phyloP scores from a whole-genome alignment of 2,797 vertebrate genomes.

The Gallirallus australis region DNA sequence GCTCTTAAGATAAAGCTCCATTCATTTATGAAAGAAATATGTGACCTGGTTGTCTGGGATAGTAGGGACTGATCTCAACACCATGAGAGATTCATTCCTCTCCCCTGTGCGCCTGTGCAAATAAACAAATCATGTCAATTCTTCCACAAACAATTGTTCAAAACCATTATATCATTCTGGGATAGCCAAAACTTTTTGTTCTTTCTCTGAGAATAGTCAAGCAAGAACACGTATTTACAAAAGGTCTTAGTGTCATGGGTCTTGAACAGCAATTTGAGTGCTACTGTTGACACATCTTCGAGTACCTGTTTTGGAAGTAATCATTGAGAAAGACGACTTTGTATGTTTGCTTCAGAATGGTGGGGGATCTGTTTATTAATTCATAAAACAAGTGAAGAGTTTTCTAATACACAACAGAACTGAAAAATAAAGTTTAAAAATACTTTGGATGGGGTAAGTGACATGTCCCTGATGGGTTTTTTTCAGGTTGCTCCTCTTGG shows the following conservation, averaged over 20 bases:
- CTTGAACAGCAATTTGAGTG: neutral
- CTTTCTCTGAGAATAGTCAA: neutral
- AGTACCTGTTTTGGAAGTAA: neutral
- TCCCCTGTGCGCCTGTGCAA: neutral
- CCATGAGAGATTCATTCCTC: neutral
- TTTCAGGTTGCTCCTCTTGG: neutral
- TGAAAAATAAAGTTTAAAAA: neutral
- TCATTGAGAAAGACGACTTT: neutral
- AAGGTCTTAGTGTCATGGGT: neutral
- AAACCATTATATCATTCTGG: neutral
- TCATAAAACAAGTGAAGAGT: neutral
- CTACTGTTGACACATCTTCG: neutral
- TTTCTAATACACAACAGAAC: neutral
- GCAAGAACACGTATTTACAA: neutral
- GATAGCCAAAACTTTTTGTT: neutral
- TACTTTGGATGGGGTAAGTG: neutral
- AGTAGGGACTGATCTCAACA: neutral
- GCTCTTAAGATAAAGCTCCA: slow-evolving; percentile 36
- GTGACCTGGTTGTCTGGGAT: neutral
- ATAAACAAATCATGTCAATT: slow-evolving; percentile 25
- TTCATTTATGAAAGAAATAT: neutral
- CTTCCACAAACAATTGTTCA: slow-evolving; percentile 21
- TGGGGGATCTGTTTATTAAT: neutral
- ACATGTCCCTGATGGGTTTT: neutral
- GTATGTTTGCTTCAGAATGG: neutral